Evolutionary conservation across 2,888 invertebrate species (phyloP), one percentile per base, ranked within the genome.

Genomic region (Chymomyza procnemis): DNA sequence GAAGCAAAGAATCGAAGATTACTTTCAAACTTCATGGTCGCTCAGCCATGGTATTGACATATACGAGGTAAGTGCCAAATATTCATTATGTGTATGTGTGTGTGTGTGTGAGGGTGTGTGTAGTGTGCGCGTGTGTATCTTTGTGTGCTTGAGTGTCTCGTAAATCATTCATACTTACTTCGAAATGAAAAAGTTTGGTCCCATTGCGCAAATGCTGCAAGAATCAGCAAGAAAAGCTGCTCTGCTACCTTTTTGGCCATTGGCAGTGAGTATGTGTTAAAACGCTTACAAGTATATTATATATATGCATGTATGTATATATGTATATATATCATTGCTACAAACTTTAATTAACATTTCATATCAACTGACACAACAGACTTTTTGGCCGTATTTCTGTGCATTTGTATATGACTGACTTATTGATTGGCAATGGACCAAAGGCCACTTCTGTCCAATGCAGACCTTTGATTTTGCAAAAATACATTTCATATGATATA

Each of bases 21-120:
- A 98, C 91, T 98, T 98, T 90, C 98, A 98, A 91, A 98, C 98
- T 14, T 98, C 97, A 94, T 99, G 98, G 98, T 97, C 98, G 12
- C 93, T 99, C 71, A 98, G 98, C 92, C 97, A 98, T 90, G 98
- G 98, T 66, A 98, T 99, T 88, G 98, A 98, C 91, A 96, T 97
- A 80, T 96, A 97, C 89, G 98, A 98, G 95, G 98, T 97, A 92
- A 91, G 92, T 85, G 67, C 41, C 34, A 8, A 34, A 34, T 12
- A 12, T 34, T 34, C 12, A 34, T 1, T 34, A 34, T 12, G 34
- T 34, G 34, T 34, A 12, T 12, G 34, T 2, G 61, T 34, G 21
- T 16, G 8, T 12, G 22, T 26, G 46, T 18, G 19, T 46, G 19
- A 22, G 47, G 55, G 48, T 55, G 22, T 47, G 0, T 57, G 54